Conservation (phyloP, 2,113 vertebrate species). For the Corythoichthys haematopterus region DNA sequence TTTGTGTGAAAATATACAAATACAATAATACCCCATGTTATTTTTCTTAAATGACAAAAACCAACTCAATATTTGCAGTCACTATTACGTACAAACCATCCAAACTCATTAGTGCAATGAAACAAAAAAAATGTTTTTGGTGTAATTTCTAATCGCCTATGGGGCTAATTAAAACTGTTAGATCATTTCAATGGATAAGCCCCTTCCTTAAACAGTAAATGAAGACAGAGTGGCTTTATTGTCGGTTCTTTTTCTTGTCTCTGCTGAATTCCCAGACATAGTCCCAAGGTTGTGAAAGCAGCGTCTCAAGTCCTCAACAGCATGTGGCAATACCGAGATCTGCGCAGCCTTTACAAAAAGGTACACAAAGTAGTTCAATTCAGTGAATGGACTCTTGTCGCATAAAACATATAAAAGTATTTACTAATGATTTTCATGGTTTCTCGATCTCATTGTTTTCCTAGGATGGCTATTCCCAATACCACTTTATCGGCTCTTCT, state of each 20-base stretch:
- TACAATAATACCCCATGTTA: not conserved
- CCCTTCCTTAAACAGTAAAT: not conserved
- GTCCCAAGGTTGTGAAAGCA: conserved; percentile 97
- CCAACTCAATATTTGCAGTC: not conserved
- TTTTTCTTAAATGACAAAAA: not conserved
- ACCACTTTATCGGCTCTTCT: conserved; percentile 96
- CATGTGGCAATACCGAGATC: conserved; percentile 99
- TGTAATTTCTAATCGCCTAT: not conserved
- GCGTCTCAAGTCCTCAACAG: conserved; percentile 98
- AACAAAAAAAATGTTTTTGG: too few relatives aligned
- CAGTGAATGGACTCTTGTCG: not conserved
- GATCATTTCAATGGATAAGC: not conserved
- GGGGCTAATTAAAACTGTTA: not conserved
- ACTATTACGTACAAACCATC: not conserved
- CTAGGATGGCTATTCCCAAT: conserved; percentile 96
- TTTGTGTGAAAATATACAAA: not conserved
- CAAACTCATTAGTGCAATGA: not conserved
- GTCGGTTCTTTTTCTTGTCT: conserved; percentile 25
- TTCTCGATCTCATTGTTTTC: conserved; percentile 2
- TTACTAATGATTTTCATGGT: not conserved
- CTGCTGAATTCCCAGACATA: conserved; percentile 82
- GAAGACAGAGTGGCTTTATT: conserved; percentile 48
- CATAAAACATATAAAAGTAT: not conserved
- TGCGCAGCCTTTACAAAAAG: conserved; percentile 99
- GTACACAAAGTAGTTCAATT: conserved; percentile 56